Base-by-base conservation (phyloP, 2,797 vertebrate species). In the Ara ararauna region DNA sequence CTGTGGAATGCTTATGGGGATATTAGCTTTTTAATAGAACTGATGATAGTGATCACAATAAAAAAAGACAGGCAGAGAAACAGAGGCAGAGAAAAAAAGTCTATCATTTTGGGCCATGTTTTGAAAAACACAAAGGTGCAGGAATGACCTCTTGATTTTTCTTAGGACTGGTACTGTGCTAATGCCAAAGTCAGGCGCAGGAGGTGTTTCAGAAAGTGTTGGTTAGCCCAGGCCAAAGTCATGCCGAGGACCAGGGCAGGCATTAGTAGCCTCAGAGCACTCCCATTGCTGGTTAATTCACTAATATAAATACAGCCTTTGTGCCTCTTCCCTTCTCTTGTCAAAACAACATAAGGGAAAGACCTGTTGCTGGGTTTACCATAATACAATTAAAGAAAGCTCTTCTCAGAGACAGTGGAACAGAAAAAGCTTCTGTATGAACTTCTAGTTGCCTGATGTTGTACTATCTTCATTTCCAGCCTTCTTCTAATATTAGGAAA, bases 21-120 rank as follows among this genome's bases (percentile, higher is more conserved):
- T 90, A 94, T 93, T 61, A 82, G 36, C 44, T 86, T 23, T 84
- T 91, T 92, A 88, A 87, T 48, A 53, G 47, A 90, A 91, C 27
- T 79, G 42, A 42, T 94, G 89, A 58, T 56, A 90, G 64, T 17
- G 44, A 60, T 64, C 32, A 93, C 82, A 93, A 67, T 56, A 45
- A 64, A 71, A 77, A 94, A 81, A 66, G 20, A 9, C 66, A 60
- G 40, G 44, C 48, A 88, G 27, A 83, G 26, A 78, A 80, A 5
- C 70, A 80, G 45, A 74, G 13, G 34, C 40, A 71, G 48, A 75
- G 27, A 68, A 87, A 83, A 95, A 5, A 42, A 4, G 47, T 62
- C 58, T 24, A 2, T 30, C 22, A 4, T 36, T 92, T 78, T 81
- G 22, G 9, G 16, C 47, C 30, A 29, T 38, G 7, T 54, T 96